Evolutionary conservation across 2,888 invertebrate genomes (phyloP), one percentile per base, ranked within the genome.

Genomic region (Boloria selene): DNA sequence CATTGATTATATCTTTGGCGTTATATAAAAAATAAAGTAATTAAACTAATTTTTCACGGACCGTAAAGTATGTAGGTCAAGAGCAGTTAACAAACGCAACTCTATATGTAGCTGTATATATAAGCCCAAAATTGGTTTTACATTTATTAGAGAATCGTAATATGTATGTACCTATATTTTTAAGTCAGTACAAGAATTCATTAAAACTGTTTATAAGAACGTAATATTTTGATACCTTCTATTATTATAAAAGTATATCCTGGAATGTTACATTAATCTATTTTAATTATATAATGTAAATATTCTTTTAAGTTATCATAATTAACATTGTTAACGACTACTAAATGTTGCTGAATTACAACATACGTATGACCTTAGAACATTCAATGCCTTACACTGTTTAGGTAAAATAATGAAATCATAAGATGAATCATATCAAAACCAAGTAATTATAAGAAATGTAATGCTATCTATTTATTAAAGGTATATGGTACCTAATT

Each of bases 301-400:
- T 50, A 5, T 50, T 49, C 4, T 63, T 16, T 17, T 17, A 64
- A 58, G n/a, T 51, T 58, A 16, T 17, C 18, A 56, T 50, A 38
- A 68, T 65, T 61, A 68, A 58, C 51, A 62, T 55, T 62, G 53
- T 65, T 59, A 65, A 7, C 56, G 50, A 62, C 45, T 60, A 51
- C 44, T 26, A 26, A 49, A 66, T 62, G 53, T 49, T 22, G 54
- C 53, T 53, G 31, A 42, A 59, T 68, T 68, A 61, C 64, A 61
- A 68, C 64, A 61, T 54, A 68, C 64, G 59, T 54, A 16, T 62
- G 53, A 65, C 68, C 68, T 68, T 59, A 62, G 10, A 59, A 45
- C 65, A 51, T 59, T 62, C 67, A 65, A 65, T 65, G 65, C 65
- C 59, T 65, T 49, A 44, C 31, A 65, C 61, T 51, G 45, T 65